phyloP scores from a whole-genome alignment of 2,797 vertebrate genomes.

The Serranus cabrilla region DNA sequence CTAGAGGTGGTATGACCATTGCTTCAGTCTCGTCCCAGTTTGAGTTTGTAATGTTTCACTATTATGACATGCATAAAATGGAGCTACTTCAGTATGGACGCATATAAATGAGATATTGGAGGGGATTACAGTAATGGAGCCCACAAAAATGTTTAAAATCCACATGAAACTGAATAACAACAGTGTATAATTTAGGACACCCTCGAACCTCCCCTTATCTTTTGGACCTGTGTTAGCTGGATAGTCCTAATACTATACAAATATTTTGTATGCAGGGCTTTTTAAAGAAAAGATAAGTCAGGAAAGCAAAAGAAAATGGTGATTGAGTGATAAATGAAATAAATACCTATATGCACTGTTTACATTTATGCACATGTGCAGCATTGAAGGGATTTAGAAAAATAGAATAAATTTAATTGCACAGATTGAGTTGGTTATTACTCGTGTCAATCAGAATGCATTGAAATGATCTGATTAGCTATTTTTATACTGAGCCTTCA shows the following conservation, averaged over 20 bases:
- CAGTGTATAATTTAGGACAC: background rate
- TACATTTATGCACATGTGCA: too few species aligned
- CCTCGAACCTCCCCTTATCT: background rate
- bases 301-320: too few species aligned
- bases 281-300: too few species aligned
- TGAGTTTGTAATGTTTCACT: background rate
- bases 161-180: background rate
- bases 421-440: too few species aligned
- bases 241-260: too few species aligned
- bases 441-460: too few species aligned
- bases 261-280: background rate
- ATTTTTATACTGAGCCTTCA: too few species aligned
- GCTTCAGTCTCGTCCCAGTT: background rate
- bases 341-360: too few species aligned
- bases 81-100: background rate
- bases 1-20: background rate
- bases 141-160: background rate
- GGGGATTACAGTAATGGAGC: background rate
- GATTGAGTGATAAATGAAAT: too few species aligned
- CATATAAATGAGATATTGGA: background rate
- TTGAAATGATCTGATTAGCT: too few species aligned
- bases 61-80: background rate
- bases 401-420: too few species aligned
- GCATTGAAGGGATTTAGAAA: too few species aligned
- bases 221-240: background rate